These are phyloP conservation scores for Taurulus bubalis DNA, from an alignment of 2,113 vertebrate genomes.

Conservation along the genomic window DNA sequence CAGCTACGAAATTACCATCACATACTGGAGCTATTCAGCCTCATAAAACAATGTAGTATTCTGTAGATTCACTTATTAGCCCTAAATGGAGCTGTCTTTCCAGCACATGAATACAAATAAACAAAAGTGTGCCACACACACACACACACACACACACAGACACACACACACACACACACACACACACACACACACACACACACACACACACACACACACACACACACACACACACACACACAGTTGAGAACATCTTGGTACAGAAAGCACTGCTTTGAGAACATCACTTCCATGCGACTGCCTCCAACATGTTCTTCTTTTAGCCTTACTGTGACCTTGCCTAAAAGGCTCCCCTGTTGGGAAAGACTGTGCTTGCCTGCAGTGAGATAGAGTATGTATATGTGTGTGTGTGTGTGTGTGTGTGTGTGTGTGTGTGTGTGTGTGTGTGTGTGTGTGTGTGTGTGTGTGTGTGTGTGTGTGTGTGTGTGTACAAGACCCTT, in stretches of 20 bases:
- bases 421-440: slow-evolving; percentile 10
- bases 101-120: slow-evolving; percentile 15
- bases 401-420: not conserved
- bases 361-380: slow-evolving; percentile 34
- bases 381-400: slow-evolving; percentile 6
- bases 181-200: too few species aligned
- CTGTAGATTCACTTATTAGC: slow-evolving; percentile 2
- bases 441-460: slow-evolving; percentile 3
- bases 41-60: slow-evolving; percentile 1
- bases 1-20: slow-evolving; percentile 26
- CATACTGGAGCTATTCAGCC: slow-evolving; percentile 11
- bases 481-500: slow-evolving; percentile 10
- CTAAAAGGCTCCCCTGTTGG: slow-evolving; percentile 63
- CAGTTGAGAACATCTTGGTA: slow-evolving; percentile 21
- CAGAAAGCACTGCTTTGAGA: slow-evolving; percentile 28
- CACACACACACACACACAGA: slow-evolving; percentile 24
- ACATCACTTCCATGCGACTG: slow-evolving; percentile 54
- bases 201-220: slow-evolving; percentile 17
- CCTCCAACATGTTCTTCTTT: slow-evolving; percentile 53
- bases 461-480: slow-evolving; percentile 4
- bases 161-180: slow-evolving; percentile 22
- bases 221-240: slow-evolving; percentile 22
- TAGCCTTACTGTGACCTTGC: slow-evolving; percentile 60
- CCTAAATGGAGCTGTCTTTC: slow-evolving; percentile 12
- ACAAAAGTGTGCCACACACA: slow-evolving; percentile 23